These are phyloP conservation scores for Charaxes varanes DNA, from an alignment of 1,140 invertebrate species.

Conservation along the genomic window DNA sequence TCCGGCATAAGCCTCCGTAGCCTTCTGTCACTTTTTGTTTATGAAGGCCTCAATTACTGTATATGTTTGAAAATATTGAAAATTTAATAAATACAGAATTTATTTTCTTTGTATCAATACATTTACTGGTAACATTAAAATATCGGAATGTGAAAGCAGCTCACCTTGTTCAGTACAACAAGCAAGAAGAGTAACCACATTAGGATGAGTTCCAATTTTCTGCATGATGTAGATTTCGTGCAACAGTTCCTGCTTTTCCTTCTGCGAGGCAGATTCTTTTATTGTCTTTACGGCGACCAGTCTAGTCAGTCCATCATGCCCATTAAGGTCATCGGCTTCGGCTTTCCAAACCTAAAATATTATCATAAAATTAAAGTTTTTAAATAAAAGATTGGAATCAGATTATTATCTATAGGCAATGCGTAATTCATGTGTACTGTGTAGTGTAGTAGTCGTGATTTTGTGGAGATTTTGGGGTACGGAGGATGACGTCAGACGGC, in stretches of 20 bases:
- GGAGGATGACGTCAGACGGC: no score
- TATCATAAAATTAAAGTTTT: not conserved
- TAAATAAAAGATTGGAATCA: not conserved
- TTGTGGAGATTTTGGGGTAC: no score
- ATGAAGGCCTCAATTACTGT: no score
- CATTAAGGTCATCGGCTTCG: slow-evolving; percentile 85
- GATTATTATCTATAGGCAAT: no score
- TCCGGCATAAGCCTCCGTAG: no score
- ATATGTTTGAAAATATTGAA: no score
- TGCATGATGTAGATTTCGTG: slow-evolving; percentile 89
- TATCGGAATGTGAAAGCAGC: no score
- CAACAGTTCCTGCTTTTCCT: slow-evolving; percentile 86
- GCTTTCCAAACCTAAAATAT: slow-evolving; percentile 84
- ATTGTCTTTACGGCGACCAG: slow-evolving; percentile 89
- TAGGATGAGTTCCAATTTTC: slow-evolving; percentile 88
- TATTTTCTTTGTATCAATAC: not conserved
- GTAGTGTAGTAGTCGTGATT: no score
- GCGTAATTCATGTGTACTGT: no score
- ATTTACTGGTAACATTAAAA: no score
- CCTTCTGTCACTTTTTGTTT: no score
- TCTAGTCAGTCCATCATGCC: slow-evolving; percentile 83
- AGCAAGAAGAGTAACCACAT: slow-evolving; percentile 88
- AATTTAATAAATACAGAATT: no score
- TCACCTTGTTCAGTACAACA: slow-evolving; percentile 89
- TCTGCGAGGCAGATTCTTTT: slow-evolving; percentile 81